Percentiles rank a stretch among this genome's conserved stretches.
Evolutionary conservation across 2,113 vertebrate species (phyloP).

Genomic region (Rhabdomys dilectus): DNA sequence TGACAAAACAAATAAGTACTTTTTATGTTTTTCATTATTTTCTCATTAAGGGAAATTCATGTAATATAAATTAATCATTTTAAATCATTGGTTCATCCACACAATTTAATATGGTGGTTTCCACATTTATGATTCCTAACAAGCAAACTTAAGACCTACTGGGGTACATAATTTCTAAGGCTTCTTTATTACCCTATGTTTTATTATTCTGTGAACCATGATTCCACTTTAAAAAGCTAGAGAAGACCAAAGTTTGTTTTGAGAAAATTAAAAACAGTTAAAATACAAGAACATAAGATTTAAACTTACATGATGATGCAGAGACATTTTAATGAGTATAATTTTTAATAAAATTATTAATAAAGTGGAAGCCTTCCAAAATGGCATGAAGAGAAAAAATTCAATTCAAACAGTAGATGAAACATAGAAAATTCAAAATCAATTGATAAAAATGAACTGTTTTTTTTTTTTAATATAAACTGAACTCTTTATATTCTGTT

Average conservation of each 20-base stretch:
- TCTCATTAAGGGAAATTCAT: constrained; percentile 28
- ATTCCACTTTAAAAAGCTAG: background rate
- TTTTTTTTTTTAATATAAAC: too few relatives aligned
- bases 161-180: constrained; percentile 14
- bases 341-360: constrained; percentile 47
- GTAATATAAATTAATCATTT: constrained; percentile 37
- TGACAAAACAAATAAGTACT: constrained; percentile 26
- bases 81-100: background rate
- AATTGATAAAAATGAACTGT: background rate
- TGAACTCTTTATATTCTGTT: background rate
- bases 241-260: background rate
- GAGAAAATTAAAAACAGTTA: background rate
- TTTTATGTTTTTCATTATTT: constrained; percentile 29
- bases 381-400: background rate
- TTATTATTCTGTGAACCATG: background rate
- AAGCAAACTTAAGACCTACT: constrained; percentile 32
- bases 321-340: constrained; percentile 31
- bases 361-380: constrained; percentile 16
- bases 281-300: background rate
- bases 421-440: constrained; percentile 14
- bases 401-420: constrained; percentile 15
- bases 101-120: constrained; percentile 22
- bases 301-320: background rate
- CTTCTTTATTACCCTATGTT: constrained; percentile 8
- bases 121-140: constrained; percentile 44